Percentiles rank a stretch among this genome's conserved stretches.
phyloP scores from a whole-genome alignment of 2,797 vertebrate genomes.

The Bradypodion pumilum region DNA sequence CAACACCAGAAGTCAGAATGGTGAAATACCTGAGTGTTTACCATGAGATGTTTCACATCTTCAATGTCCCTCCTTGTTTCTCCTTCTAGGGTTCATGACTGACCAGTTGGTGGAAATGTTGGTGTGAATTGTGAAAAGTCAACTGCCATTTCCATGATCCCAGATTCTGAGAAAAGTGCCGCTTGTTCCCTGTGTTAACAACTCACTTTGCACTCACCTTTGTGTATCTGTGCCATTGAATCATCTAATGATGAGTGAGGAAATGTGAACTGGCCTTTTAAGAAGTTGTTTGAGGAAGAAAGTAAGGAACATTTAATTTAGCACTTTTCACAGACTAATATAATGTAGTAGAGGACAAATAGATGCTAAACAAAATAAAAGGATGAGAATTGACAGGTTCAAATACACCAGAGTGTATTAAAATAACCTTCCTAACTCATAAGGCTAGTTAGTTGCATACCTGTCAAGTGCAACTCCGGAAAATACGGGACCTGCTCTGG shows the following conservation, averaged over 20 bases:
- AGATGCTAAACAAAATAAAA: not conserved
- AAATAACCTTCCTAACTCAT: not conserved
- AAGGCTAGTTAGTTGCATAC: no score
- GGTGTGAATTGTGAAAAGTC: not conserved
- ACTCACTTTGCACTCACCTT: not conserved
- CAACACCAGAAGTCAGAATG: not conserved
- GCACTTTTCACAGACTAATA: no score
- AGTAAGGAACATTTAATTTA: not conserved
- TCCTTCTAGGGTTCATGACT: not conserved
- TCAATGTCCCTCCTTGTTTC: not conserved
- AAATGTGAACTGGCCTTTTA: not conserved
- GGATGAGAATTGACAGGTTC: not conserved
- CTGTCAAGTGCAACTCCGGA: no score
- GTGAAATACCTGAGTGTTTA: not conserved
- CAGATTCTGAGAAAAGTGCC: not conserved
- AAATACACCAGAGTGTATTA: no score
- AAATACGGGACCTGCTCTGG: no score
- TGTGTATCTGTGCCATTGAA: not conserved
- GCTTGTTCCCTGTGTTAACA: not conserved
- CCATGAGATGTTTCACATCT: not conserved
- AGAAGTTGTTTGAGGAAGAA: not conserved
- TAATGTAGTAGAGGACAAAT: not conserved
- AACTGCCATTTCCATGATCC: not conserved
- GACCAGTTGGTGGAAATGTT: not conserved
- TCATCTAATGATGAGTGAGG: not conserved